Evolutionary conservation across 2,888 invertebrate genomes (phyloP).

Genomic region (Lingula anatina): DNA sequence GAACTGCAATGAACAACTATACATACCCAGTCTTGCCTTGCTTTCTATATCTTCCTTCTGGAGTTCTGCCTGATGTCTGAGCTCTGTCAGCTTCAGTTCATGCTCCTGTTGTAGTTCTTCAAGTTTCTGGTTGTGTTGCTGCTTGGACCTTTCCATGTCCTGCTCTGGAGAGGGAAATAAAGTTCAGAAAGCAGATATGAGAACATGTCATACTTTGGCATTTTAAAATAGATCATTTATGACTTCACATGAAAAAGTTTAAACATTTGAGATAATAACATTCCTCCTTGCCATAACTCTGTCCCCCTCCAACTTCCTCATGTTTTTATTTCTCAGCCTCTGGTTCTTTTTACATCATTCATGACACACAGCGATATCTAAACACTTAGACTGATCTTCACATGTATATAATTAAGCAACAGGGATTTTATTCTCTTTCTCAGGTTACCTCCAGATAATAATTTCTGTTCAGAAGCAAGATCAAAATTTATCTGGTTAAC

Average conservation of each 20-base stretch:
- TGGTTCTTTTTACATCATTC: too few relatives aligned
- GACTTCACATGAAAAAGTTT: neutral
- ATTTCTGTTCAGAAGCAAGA: too few relatives aligned
- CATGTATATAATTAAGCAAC: too few relatives aligned
- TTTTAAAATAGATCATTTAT: slow-evolving; percentile 3
- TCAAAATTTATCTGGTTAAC: too few relatives aligned
- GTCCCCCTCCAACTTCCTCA: slow-evolving; percentile 2
- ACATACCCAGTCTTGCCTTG: neutral
- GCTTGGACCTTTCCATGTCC: slow-evolving; percentile 26
- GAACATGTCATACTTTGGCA: too few relatives aligned
- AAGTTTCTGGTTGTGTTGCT: slow-evolving; percentile 26
- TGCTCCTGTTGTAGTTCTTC: slow-evolving; percentile 17
- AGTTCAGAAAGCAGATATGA: too few relatives aligned
- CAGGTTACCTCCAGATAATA: too few relatives aligned
- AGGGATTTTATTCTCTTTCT: too few relatives aligned
- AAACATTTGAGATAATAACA: neutral
- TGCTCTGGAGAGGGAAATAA: too few relatives aligned
- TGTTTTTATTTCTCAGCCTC: slow-evolving; percentile 3
- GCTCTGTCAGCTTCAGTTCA: slow-evolving; percentile 14
- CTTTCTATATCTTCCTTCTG: neutral
- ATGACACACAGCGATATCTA: too few relatives aligned
- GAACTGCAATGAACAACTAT: neutral
- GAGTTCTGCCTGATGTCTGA: slow-evolving; percentile 13
- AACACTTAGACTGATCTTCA: too few relatives aligned
- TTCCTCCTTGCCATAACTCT: slow-evolving; percentile 6